Evolutionary conservation across 2,113 vertebrate species (phyloP), one percentile per base, ranked within the genome.

Genomic region (Oryzias curvinotus): DNA sequence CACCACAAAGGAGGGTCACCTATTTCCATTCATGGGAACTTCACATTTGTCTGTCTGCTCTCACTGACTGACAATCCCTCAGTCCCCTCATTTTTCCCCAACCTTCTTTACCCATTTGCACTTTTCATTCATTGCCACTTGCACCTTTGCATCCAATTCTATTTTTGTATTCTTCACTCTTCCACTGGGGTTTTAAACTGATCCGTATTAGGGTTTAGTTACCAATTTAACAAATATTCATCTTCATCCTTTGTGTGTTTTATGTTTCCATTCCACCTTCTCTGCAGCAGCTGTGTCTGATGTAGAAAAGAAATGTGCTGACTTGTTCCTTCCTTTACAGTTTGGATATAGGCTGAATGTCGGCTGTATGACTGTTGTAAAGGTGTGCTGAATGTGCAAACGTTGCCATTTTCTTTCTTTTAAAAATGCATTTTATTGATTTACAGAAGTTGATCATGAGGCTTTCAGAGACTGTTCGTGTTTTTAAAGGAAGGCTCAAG

Each of bases 1-100:
- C 21, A 13, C 14, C 63, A 26, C 60, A 41, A 59, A 76, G 25
- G 53, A 63, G 54, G 52, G 57, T 52, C 52, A 57, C 41, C 60
- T 61, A 54, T 65, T 68, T 64, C 71, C 46, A 68, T 74, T 81
- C 50, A 73, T 48, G 21, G n/a, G 49, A 77, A 59, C 21, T 73
- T 74, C 73, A 59, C 21, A 28, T 46, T 71, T 71, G 66, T 76
- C 71, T 82, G 68, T 65, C 15, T 63, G 25, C 47, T 64, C 15
- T 25, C n/a, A 19, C 28, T 26, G 21, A 25, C 21, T 57, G 21
- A 43, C 18, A 5, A 17, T 59, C 5, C 64, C 42, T 46, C 42
- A 42, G 23, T 46, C 7, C 47, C 7, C 17, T n/a, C 2, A 59
- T 46, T 66, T 42, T 51, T 41, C 59, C 50, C 62, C 44, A 18